Base-by-base conservation (phyloP, 2,888 invertebrate genomes). In the Aricia artaxerxes region DNA sequence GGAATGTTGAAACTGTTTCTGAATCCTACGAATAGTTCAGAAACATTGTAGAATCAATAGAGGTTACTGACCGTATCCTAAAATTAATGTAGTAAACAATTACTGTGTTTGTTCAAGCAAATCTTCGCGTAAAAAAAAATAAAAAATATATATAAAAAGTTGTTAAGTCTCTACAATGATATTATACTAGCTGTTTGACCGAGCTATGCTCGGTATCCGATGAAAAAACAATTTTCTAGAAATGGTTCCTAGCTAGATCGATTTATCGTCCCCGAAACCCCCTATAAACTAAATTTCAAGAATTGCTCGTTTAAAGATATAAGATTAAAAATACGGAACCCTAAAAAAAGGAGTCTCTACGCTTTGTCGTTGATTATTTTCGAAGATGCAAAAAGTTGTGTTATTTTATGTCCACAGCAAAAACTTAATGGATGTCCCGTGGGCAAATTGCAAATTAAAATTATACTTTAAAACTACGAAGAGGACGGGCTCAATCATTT, bases 1-100 rank as follows among this genome's bases (percentile, higher is more conserved):
- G 53, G 76, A 57, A 57, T 76, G 76, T 76, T 49, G 31, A 16
- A 69, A 69, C 69, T 16, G 35, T 69, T 69, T 35, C 69, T 69
- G 69, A 69, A 35, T 69, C 35, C 4, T 35, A 38, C 35, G 35
- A 69, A 16, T 69, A 35, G 69, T 69, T 69, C 35, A 38, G 35
- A 69, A 11, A 64, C 64, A 64, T 31, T 64, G 64, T 64, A 64
- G 24, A n/a, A 9, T 61, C 24, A 73, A 73, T 16, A 16, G 24
- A 44, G n/a, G 73, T 73, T 6, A 73, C n/a, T 9, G 44, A 73
- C 40, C 40, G 4, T 35, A 35, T 35, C 35, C 69, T 35, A 35
- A 64, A 64, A 9, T 24, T 31, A 64, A 31, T 64, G 31, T 11
- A 35, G 35, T 69, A 24, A 35, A 69, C 31, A 35, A 69, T 35